A percentile compares a stretch with the other conserved stretches of the same genome.
Evolutionary conservation across 2,113 vertebrate species (phyloP).

Genomic region (Thamnaconus septentrionalis): DNA sequence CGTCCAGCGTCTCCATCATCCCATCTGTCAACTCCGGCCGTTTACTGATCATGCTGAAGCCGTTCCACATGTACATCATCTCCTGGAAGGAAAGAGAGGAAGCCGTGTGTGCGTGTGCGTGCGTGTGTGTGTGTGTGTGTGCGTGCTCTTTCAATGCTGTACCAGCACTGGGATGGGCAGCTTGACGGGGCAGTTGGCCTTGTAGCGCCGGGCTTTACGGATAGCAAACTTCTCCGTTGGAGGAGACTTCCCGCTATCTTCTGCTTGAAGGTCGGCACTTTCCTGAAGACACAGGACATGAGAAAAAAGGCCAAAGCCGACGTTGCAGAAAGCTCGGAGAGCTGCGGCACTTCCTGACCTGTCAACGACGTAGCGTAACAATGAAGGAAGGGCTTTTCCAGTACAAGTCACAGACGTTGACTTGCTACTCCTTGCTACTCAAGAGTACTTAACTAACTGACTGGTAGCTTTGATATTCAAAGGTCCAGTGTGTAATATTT

Average conservation of each 20-base stretch:
- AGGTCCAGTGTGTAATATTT: too few relatives aligned
- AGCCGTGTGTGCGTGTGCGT: not conserved
- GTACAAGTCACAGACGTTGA: too few relatives aligned
- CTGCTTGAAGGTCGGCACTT: constrained; percentile 80
- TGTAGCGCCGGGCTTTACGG: constrained; percentile 82
- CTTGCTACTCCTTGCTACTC: too few relatives aligned
- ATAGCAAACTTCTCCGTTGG: constrained; percentile 85
- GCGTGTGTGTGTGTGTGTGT: not conserved
- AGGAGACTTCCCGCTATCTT: constrained; percentile 85
- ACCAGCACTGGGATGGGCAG: constrained; percentile 81
- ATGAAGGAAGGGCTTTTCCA: too few relatives aligned
- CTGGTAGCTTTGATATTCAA: too few relatives aligned
- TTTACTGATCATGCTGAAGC: constrained; percentile 79
- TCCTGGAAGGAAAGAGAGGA: constrained; percentile 60
- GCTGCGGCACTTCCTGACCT: too few relatives aligned
- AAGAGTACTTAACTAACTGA: too few relatives aligned
- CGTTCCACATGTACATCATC: constrained; percentile 88
- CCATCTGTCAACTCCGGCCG: constrained; percentile 73
- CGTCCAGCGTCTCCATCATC: constrained; percentile 74
- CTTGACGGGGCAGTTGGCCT: constrained; percentile 46
- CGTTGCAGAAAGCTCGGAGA: too few relatives aligned
- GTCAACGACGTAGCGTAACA: too few relatives aligned
- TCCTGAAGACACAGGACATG: constrained; percentile 52
- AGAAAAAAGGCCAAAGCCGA: not conserved
- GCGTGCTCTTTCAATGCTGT: constrained; percentile 13